A percentile compares a stretch with the other conserved stretches of the same genome.
Conservation (phyloP, 2,797 vertebrate genomes). For the Aeoliscus strigatus region DNA sequence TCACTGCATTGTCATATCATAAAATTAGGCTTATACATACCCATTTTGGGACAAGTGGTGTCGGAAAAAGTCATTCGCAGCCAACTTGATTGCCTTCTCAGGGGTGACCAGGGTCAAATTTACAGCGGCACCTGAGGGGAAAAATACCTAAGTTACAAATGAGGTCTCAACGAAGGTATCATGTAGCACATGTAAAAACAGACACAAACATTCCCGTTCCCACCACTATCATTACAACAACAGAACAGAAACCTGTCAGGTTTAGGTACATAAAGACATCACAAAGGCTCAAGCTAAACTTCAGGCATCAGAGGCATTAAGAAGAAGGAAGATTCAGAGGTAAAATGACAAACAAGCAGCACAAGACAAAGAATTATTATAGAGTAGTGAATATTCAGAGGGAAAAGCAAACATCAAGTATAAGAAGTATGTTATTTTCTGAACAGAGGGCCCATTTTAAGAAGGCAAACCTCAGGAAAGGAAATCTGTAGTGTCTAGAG, state of each 20-base stretch:
- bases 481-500: conserved; percentile 8
- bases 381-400: conserved; percentile 7
- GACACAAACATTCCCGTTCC: conserved; percentile 46
- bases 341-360: neutral
- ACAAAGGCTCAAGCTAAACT: conserved; percentile 26
- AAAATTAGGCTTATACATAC: conserved; percentile 38
- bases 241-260: conserved; percentile 17
- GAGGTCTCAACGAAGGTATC: conserved; percentile 3
- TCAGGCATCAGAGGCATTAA: conserved; percentile 44
- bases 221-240: conserved; percentile 53
- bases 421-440: conserved; percentile 12
- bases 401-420: conserved; percentile 17
- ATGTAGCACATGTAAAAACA: conserved; percentile 14
- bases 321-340: conserved; percentile 21
- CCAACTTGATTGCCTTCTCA: conserved; percentile 83
- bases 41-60: conserved; percentile 73
- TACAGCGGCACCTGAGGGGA: conserved; percentile 76
- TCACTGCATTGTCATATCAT: accelerated
- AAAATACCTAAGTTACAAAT: conserved; percentile 43
- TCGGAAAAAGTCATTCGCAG: conserved; percentile 81
- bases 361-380: neutral
- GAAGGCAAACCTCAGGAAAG: neutral
- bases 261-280: neutral
- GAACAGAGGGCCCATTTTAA: conserved; percentile 9
- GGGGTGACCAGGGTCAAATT: conserved; percentile 83